A percentile compares a stretch with the other conserved stretches of the same genome.
Evolutionary conservation across 2,113 vertebrate genomes (phyloP).

Genomic region (Serinus canaria): DNA sequence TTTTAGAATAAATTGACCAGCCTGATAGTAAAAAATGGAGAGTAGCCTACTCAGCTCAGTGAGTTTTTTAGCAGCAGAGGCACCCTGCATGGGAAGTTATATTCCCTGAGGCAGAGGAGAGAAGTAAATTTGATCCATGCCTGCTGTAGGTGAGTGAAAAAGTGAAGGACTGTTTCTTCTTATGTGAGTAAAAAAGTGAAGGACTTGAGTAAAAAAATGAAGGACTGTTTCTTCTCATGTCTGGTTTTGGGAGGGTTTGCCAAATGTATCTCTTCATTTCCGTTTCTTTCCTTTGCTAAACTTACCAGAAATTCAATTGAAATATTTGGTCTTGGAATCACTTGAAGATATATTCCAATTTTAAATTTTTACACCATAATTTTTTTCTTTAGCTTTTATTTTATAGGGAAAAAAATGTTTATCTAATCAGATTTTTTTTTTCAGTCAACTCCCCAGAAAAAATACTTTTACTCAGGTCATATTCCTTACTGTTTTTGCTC

Average conservation of each 20-base stretch:
- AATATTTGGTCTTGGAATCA: background rate
- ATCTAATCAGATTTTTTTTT: background rate
- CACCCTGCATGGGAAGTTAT: background rate
- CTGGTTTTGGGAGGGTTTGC: background rate
- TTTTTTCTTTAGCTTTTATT: background rate
- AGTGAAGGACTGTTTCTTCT: background rate
- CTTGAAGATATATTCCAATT: background rate
- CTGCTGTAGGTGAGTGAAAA: background rate
- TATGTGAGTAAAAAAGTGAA: background rate
- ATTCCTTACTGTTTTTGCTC: background rate
- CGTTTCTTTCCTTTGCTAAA: background rate
- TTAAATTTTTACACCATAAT: background rate
- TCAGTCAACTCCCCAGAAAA: background rate
- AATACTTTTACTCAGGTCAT: background rate
- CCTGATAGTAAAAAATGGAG: background rate
- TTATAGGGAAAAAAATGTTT: fast-evolving
- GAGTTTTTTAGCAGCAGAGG: background rate
- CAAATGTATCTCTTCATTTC: background rate
- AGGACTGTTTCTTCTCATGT: background rate
- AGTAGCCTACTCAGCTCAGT: background rate
- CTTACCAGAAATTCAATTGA: background rate
- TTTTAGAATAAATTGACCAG: constrained; percentile 3
- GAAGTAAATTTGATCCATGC: background rate
- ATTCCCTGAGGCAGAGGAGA: background rate
- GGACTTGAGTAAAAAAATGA: background rate